Evolutionary conservation across 2,888 invertebrate species (phyloP), one percentile per base, ranked within the genome.

Genomic region (Epistrophella euchroma): DNA sequence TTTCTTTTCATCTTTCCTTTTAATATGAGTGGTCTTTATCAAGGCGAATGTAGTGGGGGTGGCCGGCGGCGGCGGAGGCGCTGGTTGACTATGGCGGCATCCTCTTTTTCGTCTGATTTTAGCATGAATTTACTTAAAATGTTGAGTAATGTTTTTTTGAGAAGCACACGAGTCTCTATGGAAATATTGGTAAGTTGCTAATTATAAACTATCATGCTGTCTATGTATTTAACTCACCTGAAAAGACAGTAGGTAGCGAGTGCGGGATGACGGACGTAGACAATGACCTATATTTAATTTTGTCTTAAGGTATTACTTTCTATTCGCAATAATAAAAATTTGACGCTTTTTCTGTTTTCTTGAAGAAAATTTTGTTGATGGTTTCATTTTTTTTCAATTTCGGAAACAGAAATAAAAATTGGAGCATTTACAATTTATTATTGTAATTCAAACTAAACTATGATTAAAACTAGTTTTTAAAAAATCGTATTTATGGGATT

Each of bases 1-100:
- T 66, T 75, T 74, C 74, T 76, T 77, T 77, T 71, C 45, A 76
- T 71, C 70, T 82, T 80, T 78, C 45, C 32, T 68, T 47, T 56
- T 76, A 43, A 43, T 72, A 32, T 60, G n/a, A 35, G 74, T 32
- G 47, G 60, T 71, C 40, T 70, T 70, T 50, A 64, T 60, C 62
- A 70, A 60, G 60, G 58, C 13, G 11, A 13, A 6, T 3, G 22
- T 9, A 9, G 52, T 1, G 9, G n/a, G 2, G 52, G 19, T 15
- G 60, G 58, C 11, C 5, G 17, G 2, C 11, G 37, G 15, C 10
- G 52, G 25, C 4, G n/a, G 4, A 0, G 52, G 28, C 28, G 4
- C 32, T 0, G 4, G 7, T 25, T 52, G 15, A 15, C 15, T 15
- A 25, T 52, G 15, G 9, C 13, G 50, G 19, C n/a, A 37, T 58